These are phyloP conservation scores for Trachelus stipa DNA, from an alignment of 2,888 invertebrate species.

Conservation along the genomic window DNA sequence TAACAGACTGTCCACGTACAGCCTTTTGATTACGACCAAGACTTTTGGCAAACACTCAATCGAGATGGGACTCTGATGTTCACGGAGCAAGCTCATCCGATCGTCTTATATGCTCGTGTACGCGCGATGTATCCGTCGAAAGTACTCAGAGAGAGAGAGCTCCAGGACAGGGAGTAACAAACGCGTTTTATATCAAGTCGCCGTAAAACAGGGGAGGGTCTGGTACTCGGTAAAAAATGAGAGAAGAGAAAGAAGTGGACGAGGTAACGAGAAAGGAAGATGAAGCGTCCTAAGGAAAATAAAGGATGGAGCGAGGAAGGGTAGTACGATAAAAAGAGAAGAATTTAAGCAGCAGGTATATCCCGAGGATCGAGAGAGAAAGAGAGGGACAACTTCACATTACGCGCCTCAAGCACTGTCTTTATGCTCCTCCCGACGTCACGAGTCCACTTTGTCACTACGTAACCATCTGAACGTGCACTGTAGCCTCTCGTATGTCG, in stretches of 20 bases:
- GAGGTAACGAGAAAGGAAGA: neutral
- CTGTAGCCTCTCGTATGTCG: neutral
- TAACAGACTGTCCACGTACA: too few species aligned
- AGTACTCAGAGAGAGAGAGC: neutral
- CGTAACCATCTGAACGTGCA: neutral
- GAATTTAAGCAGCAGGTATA: neutral
- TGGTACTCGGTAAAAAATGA: neutral
- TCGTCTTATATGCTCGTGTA: neutral
- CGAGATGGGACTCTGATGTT: neutral
- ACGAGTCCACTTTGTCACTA: neutral
- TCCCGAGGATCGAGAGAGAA: neutral
- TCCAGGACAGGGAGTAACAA: neutral
- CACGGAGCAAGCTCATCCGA: neutral
- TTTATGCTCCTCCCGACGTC: neutral
- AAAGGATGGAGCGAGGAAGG: neutral
- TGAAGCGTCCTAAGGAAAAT: conserved; percentile 3
- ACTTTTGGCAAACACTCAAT: too few species aligned
- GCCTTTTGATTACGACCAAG: too few species aligned
- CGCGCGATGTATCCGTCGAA: neutral
- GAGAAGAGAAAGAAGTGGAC: conserved; percentile 6
- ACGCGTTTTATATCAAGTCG: neutral
- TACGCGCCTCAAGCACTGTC: neutral
- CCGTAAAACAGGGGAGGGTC: neutral
- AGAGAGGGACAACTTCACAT: neutral
- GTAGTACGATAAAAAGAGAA: neutral